Conservation (phyloP, 2,113 vertebrate species). For the Thamnaconus septentrionalis region DNA sequence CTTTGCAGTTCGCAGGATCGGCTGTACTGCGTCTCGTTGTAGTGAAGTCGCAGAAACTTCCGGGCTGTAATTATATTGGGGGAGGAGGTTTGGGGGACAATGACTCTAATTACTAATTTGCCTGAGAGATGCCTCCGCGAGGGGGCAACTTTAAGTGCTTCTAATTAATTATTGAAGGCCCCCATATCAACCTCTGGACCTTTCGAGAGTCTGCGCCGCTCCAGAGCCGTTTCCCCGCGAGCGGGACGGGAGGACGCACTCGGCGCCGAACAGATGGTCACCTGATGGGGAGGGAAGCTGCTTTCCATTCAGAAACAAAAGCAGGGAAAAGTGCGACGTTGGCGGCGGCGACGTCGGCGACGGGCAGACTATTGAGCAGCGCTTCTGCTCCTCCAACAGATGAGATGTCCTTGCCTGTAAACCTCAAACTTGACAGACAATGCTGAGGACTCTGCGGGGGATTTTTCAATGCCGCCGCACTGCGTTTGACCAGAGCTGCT, state of each 20-base stretch:
- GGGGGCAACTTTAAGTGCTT: constrained; percentile 61
- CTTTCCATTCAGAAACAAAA: constrained; percentile 21
- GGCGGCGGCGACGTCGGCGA: too few relatives aligned
- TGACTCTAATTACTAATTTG: constrained; percentile 69
- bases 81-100: constrained; percentile 34
- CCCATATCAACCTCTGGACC: constrained; percentile 31
- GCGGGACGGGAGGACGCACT: constrained; percentile 15
- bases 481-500: too few relatives aligned
- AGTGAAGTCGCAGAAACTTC: constrained; percentile 55
- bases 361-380: background rate
- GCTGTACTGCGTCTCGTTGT: constrained; percentile 54
- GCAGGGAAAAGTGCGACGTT: background rate
- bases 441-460: too few relatives aligned
- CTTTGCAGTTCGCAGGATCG: constrained; percentile 42
- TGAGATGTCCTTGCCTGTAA: constrained; percentile 1
- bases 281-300: constrained; percentile 2
- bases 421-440: background rate
- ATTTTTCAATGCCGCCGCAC: too few relatives aligned
- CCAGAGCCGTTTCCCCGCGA: constrained; percentile 14
- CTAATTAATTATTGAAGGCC: constrained; percentile 67
- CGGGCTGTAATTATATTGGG: constrained; percentile 64
- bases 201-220: constrained; percentile 3
- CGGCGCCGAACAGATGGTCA: constrained; percentile 9
- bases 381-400: constrained; percentile 18
- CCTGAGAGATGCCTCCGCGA: constrained; percentile 57